A percentile compares a stretch with the other conserved stretches of the same genome.
Conservation (phyloP, 2,113 vertebrate genomes). For the Isurus oxyrinchus region DNA sequence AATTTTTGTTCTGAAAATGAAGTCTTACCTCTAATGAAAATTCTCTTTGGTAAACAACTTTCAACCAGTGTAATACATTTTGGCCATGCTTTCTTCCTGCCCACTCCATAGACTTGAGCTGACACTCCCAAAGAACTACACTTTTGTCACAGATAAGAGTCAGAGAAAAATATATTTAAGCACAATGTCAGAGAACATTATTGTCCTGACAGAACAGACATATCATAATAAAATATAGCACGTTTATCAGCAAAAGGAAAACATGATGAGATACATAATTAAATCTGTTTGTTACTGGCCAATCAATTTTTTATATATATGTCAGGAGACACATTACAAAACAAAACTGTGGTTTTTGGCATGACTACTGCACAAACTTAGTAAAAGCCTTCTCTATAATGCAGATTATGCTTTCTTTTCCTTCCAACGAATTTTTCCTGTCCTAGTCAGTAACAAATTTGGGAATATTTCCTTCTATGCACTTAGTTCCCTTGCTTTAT, state of each 20-base stretch:
- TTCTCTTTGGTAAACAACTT: background rate
- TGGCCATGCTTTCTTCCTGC: background rate
- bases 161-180: background rate
- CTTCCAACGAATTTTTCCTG: background rate
- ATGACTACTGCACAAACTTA: background rate
- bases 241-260: background rate
- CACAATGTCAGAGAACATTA: background rate
- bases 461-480: background rate
- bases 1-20: background rate
- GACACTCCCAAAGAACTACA: background rate
- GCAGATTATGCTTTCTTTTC: background rate
- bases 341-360: background rate
- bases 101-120: background rate
- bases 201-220: background rate
- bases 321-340: background rate
- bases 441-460: background rate
- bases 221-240: background rate
- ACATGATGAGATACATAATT: background rate
- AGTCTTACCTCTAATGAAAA: background rate
- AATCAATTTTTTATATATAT: background rate
- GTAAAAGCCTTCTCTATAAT: background rate
- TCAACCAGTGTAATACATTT: background rate
- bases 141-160: background rate
- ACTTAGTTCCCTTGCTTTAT: background rate
- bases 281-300: background rate